Percentiles rank a stretch among this genome's conserved stretches.
Conservation (phyloP, 2,113 vertebrate genomes). For the Camelus dromedarius region DNA sequence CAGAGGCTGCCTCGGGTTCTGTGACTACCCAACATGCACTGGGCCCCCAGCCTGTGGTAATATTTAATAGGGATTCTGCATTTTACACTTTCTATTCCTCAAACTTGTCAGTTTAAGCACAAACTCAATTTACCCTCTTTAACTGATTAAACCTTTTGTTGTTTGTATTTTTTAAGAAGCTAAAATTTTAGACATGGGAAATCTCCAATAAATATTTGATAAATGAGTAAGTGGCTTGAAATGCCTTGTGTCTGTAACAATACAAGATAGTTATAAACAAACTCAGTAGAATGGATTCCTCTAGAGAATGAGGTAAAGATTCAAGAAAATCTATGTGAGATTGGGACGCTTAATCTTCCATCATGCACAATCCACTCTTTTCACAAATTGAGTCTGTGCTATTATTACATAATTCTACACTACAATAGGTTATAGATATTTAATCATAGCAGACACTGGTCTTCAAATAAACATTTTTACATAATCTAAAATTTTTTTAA, state of each 20-base stretch:
- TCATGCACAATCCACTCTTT: not conserved
- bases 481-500: not conserved
- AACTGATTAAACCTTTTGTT: not conserved
- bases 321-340: not conserved
- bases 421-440: not conserved
- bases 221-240: not conserved
- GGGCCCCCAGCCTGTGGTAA: not conserved
- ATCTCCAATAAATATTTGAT: not conserved
- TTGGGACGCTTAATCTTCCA: not conserved
- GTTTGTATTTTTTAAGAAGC: not conserved
- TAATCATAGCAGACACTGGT: not conserved
- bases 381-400: not conserved
- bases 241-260: not conserved
- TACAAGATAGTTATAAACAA: not conserved
- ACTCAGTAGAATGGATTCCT: not conserved
- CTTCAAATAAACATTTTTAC: constrained; percentile 37
- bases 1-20: constrained; percentile 41
- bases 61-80: not conserved
- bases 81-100: not conserved
- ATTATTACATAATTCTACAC: not conserved
- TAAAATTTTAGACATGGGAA: not conserved
- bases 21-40: not conserved
- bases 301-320: not conserved
- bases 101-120: not conserved
- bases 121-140: not conserved